Evolutionary conservation across 2,888 invertebrate genomes (phyloP).

Genomic region (Caenorhabditis sp.): DNA sequence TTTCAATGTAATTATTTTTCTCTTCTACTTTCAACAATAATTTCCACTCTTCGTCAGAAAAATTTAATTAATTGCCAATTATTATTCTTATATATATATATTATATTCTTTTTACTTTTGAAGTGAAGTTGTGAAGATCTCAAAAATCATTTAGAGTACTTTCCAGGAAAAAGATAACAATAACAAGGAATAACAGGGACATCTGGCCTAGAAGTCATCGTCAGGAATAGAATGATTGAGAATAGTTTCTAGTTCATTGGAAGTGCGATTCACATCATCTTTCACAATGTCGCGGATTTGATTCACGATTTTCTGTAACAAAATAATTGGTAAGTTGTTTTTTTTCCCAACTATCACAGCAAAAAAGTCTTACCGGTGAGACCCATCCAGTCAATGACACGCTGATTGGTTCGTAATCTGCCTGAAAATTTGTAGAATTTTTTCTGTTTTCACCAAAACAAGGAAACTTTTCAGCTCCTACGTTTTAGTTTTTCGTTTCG

Average conservation of each 20-base stretch:
- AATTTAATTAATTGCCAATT: no score
- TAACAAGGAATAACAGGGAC: slow-evolving; percentile 2
- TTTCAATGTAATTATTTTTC: not conserved
- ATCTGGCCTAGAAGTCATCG: slow-evolving; percentile 21
- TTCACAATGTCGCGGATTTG: slow-evolving; percentile 59
- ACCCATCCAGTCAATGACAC: slow-evolving; percentile 56
- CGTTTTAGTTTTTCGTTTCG: no score
- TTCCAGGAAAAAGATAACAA: not conserved
- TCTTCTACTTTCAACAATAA: no score
- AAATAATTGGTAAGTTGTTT: not conserved
- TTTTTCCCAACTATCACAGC: not conserved
- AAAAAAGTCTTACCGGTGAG: slow-evolving; percentile 27
- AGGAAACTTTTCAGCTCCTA: no score
- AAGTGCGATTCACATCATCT: slow-evolving; percentile 57
- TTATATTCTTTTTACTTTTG: no score
- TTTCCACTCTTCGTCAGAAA: no score
- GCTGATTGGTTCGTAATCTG: slow-evolving; percentile 12
- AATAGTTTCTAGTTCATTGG: slow-evolving; percentile 36
- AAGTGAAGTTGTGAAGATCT: no score
- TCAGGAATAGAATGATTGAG: slow-evolving; percentile 18
- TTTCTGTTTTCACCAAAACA: not conserved
- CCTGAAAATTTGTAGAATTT: slow-evolving; percentile 6
- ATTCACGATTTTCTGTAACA: slow-evolving; percentile 34
- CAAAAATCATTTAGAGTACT: no score
- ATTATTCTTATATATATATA: no score